Evolutionary conservation across 2,888 invertebrate genomes (phyloP), one percentile per base, ranked within the genome.

Genomic region (Hypercompe scribonia): DNA sequence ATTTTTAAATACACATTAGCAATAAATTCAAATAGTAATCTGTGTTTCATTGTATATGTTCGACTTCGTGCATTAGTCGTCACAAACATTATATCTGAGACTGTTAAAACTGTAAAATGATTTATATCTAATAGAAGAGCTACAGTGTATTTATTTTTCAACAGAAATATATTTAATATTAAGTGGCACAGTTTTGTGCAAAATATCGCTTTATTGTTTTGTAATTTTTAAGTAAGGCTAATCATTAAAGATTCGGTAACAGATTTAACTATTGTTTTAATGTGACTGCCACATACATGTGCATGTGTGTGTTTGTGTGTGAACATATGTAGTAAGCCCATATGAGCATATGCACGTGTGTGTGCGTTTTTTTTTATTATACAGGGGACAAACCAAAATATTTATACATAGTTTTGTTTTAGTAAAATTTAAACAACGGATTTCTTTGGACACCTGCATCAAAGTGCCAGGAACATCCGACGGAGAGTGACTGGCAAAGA

Each of bases 11-110:
- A 78, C 79, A 61, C 74, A 63, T 28, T 36, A 36, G 69, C 67
- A 36, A 68, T 79, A 76, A 79, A 78, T 84, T 71, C 71, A 80
- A 71, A 79, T 79, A 54, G 2, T 74, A 77, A 78, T 78, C 71
- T 77, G 15, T 18, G 63, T 72, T 78, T 69, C 78, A 73, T 65
- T 76, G 54, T 73, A 66, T 65, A 42, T 42, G 54, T 54, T 33
- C 64, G 10, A 61, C 46, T 79, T 77, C 74, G 74, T 61, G 67
- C 34, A 65, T 46, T 70, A 68, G 39, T 64, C 76, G 76, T 84
- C 79, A 74, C 68, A 70, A 65, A 18, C 66, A 34, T 68, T 69
- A 65, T 71, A 75, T 50, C 28, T 7, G 50, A 58, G 75, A 65
- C 73, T 72, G 73, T 82, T 70, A 75, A 34, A 66, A 31, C 72